These are phyloP conservation scores for Lytechinus variegatus DNA, from an alignment of 35 echinoderm and acorn worm genomes.

Conservation along the genomic window DNA sequence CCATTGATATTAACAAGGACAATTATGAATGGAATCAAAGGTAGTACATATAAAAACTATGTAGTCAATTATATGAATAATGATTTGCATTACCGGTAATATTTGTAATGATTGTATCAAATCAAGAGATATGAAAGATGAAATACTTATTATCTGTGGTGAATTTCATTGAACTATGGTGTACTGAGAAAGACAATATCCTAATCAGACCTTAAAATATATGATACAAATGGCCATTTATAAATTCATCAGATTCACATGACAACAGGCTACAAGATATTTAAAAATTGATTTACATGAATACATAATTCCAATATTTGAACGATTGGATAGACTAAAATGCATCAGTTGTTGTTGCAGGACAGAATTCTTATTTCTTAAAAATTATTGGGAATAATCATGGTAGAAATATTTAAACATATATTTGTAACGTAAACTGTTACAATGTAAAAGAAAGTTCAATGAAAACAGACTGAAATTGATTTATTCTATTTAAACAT, in stretches of 20 bases:
- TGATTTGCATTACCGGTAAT: neutral
- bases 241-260: neutral
- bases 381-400: neutral
- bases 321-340: constrained; percentile 12
- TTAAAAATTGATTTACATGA: neutral
- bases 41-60: constrained; percentile 12
- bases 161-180: neutral
- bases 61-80: neutral
- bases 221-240: constrained; percentile 13
- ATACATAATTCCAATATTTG: constrained; percentile 6
- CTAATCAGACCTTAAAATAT: constrained; percentile 12
- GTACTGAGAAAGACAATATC: neutral
- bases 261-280: neutral
- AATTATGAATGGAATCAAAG: neutral
- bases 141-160: neutral
- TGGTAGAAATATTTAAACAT: neutral
- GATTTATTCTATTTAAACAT: neutral
- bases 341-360: neutral
- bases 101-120: neutral
- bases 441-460: neutral
- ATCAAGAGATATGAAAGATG: neutral
- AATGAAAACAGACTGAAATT: neutral
- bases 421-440: neutral
- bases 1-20: neutral
- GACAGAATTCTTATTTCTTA: neutral